Evolutionary conservation across 1,140 invertebrate genomes (phyloP).

Genomic region (Batillaria attramentaria): DNA sequence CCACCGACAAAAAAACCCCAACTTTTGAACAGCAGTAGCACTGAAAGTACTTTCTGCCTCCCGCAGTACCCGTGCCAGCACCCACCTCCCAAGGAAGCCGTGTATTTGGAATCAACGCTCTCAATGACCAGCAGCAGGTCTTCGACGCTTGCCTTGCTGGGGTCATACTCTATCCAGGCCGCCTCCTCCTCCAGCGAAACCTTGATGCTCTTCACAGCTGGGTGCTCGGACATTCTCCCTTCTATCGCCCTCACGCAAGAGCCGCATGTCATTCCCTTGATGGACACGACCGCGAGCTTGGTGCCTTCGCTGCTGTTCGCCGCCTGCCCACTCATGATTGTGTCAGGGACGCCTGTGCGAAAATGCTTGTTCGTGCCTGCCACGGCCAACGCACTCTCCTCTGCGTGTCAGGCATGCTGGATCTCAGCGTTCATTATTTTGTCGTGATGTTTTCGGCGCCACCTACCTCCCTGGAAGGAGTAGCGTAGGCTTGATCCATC

Average conservation of each 20-base stretch:
- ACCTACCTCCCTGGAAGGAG: too few species aligned
- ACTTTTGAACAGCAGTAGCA: too few species aligned
- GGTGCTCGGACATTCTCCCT: slow-evolving; percentile 49
- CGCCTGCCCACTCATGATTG: neutral
- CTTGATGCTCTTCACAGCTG: slow-evolving; percentile 63
- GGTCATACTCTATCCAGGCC: slow-evolving; percentile 62
- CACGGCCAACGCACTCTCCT: slow-evolving; percentile 59
- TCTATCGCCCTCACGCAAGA: slow-evolving; percentile 72
- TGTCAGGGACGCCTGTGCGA: slow-evolving; percentile 47
- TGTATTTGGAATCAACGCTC: slow-evolving; percentile 68
- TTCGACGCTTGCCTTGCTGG: slow-evolving; percentile 48
- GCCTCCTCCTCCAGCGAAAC: slow-evolving; percentile 63
- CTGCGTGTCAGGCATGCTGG: slow-evolving; percentile 59
- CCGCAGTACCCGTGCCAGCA: too few species aligned
- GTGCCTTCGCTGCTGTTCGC: neutral
- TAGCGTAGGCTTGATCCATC: too few species aligned
- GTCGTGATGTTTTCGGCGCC: too few species aligned
- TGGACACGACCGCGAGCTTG: slow-evolving; percentile 6
- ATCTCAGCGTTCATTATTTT: too few species aligned
- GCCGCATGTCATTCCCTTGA: slow-evolving; percentile 69
- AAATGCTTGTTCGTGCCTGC: slow-evolving; percentile 69
- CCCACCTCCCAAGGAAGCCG: too few species aligned
- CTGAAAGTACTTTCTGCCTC: too few species aligned
- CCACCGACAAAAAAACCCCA: too few species aligned
- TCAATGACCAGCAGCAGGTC: slow-evolving; percentile 62